These are phyloP conservation scores for Myoxocephalus aenaeus DNA, from an alignment of 2,797 vertebrate species.

Conservation along the genomic window DNA sequence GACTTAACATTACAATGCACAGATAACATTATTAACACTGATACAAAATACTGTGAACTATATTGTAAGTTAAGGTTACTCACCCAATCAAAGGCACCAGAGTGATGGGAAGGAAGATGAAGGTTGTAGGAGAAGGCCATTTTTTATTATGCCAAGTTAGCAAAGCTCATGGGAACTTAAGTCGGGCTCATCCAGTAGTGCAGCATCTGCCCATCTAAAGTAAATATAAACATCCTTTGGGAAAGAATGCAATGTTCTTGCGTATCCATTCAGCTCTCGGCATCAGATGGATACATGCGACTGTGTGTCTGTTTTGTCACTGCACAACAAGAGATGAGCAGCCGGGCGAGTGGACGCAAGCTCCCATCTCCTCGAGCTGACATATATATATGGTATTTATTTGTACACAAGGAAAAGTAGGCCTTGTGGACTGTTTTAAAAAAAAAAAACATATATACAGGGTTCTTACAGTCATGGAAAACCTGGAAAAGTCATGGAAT, in stretches of 20 bases:
- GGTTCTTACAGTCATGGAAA: too few relatives aligned
- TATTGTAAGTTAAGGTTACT: background rate
- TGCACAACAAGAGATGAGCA: background rate
- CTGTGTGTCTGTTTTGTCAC: background rate
- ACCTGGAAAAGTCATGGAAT: too few relatives aligned
- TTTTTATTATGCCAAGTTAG: background rate
- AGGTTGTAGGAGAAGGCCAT: background rate
- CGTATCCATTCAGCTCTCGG: background rate
- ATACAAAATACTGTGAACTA: background rate
- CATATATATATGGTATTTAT: background rate
- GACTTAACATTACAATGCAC: background rate
- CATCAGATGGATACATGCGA: background rate
- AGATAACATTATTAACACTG: background rate
- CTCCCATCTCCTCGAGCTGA: background rate
- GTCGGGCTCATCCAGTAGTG: constrained; percentile 14
- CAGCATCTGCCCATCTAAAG: constrained; percentile 13
- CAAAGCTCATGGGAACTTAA: constrained; percentile 3
- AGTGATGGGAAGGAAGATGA: background rate
- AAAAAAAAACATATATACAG: background rate
- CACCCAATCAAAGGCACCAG: background rate
- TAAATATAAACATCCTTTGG: constrained; percentile 41
- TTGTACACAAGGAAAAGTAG: background rate
- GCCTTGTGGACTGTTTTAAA: background rate
- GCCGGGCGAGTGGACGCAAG: background rate
- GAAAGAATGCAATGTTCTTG: constrained; percentile 16